These are phyloP conservation scores for Lagopus muta DNA, from an alignment of 2,113 vertebrate species.

Conservation along the genomic window DNA sequence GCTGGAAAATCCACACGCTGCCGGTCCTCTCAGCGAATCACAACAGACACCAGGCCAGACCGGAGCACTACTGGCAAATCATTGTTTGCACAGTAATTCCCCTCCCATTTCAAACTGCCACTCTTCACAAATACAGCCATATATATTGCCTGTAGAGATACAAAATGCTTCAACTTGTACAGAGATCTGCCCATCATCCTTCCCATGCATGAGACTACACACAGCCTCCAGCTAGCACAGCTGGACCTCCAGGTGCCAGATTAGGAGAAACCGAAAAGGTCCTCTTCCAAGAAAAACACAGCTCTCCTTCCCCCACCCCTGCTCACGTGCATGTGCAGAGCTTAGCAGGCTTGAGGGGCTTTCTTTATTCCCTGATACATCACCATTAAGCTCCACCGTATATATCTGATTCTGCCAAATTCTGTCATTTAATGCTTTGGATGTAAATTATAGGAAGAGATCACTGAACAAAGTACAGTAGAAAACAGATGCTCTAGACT, in stretches of 20 bases:
- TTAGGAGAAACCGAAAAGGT: slow-evolving; percentile 33
- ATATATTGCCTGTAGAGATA: background rate
- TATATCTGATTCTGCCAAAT: slow-evolving; percentile 35
- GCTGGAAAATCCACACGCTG: background rate
- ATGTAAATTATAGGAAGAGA: slow-evolving; percentile 39
- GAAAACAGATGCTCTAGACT: slow-evolving; percentile 48
- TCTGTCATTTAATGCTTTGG: slow-evolving; percentile 32
- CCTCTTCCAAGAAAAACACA: slow-evolving; percentile 66
- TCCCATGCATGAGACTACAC: slow-evolving; percentile 20
- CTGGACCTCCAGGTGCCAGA: slow-evolving; percentile 70
- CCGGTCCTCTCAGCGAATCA: background rate
- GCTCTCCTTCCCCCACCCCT: slow-evolving; percentile 21
- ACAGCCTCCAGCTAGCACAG: slow-evolving; percentile 63
- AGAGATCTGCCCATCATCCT: slow-evolving; percentile 41
- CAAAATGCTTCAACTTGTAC: background rate
- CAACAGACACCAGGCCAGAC: slow-evolving; percentile 21
- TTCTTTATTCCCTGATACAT: slow-evolving; percentile 49
- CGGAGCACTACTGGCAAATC: background rate
- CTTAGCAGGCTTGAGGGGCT: slow-evolving; percentile 52
- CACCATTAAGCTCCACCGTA: slow-evolving; percentile 40
- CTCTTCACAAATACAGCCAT: background rate
- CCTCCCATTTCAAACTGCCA: background rate
- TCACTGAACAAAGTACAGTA: slow-evolving; percentile 15
- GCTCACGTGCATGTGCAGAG: slow-evolving; percentile 40
- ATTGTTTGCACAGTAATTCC: slow-evolving; percentile 2